phyloP scores from a whole-genome alignment of 2,888 invertebrate genomes.

The Macrosiphum euphorbiae region DNA sequence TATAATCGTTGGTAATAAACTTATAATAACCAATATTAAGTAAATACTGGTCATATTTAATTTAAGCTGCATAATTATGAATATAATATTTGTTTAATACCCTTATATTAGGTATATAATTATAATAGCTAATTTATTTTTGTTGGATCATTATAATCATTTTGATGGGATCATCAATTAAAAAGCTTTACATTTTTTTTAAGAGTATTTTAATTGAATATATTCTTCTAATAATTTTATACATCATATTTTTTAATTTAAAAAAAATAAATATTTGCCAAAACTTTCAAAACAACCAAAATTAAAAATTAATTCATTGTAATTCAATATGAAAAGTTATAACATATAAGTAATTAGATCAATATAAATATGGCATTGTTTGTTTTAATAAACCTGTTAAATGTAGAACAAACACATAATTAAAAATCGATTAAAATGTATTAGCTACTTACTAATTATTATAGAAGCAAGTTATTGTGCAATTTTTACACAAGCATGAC shows the following conservation, averaged over 20 bases:
- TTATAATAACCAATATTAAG: background rate
- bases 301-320: background rate
- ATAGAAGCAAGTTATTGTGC: background rate
- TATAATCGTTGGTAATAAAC: background rate
- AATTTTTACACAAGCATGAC: background rate
- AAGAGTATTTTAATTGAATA: background rate
- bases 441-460: background rate
- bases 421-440: slow-evolving; percentile 27
- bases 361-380: background rate
- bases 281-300: background rate
- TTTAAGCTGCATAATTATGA: background rate
- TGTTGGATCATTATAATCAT: background rate
- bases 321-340: background rate
- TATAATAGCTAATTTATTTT: background rate
- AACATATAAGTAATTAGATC: slow-evolving; percentile 14
- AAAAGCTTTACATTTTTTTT: background rate
- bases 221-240: background rate
- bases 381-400: slow-evolving; percentile 23
- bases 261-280: background rate
- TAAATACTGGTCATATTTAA: background rate
- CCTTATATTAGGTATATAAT: background rate
- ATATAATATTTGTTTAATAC: background rate
- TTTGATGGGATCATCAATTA: background rate
- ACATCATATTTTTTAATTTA: background rate
- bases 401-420: slow-evolving; percentile 10